Base-by-base conservation (phyloP, 2,888 invertebrate genomes). In the Drosophila multiciliata region DNA sequence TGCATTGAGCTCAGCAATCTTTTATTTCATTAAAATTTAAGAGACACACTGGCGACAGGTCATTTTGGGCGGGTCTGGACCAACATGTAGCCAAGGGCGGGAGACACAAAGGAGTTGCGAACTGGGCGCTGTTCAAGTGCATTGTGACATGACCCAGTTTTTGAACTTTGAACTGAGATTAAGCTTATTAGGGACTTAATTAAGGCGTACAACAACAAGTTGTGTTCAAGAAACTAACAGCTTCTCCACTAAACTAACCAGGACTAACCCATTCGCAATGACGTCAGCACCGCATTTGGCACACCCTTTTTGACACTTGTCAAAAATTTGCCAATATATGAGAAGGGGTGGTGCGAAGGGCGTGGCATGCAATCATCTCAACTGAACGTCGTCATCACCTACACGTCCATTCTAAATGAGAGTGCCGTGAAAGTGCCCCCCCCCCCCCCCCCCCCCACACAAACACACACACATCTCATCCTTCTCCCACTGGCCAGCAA, bases 11-110 rank as follows among this genome's bases (percentile, higher is more conserved):
- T 86, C 69, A 79, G 82, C 81, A 81, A 87, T 84, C 70, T 85
- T 81, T 81, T 84, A 87, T 84, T 86, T 87, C 79, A 87, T 85
- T 87, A 83, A 84, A 84, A 85, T 81, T 79, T 79, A 77, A 79
- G 76, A 66, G 49, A 65, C 73, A 64, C 73, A 54, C 42, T 59
- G 70, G 66, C 73, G 76, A 79, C 71, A 73, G 65, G 65, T 66
- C 60, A 69, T 78, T 48, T 66, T 78, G 67, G 67, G 71, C 70
- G 33, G 36, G 40, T 29, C 20, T 53, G 40, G 20, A 8, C 20
- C 15, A 23, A 35, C 26, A 6, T 17, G 7, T 17, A 7, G 36
- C 26, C 11, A 17, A 26, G 12, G 12, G 12, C 36, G 1, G 1
- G 23, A 45, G 15, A 8, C 45, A 23, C 7, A 11, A 38, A 23